Conservation (phyloP, 92 coral and sea anemone species). For the Phenganax stokvisi region DNA sequence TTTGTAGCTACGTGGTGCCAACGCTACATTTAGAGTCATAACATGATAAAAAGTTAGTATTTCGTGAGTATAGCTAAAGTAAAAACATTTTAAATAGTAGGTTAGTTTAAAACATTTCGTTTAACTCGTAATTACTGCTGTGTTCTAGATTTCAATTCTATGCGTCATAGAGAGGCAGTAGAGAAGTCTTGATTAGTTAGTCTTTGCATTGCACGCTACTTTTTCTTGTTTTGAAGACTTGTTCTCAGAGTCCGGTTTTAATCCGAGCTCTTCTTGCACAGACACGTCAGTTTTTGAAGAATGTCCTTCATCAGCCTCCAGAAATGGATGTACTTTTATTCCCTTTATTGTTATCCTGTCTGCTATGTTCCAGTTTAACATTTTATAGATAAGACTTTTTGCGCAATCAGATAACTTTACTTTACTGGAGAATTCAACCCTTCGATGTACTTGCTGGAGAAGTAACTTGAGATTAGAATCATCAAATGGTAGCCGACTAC, state of each 20-base stretch:
- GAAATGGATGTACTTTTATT: slow-evolving; percentile 31
- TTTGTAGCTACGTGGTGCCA: no score
- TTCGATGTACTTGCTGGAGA: slow-evolving; percentile 89
- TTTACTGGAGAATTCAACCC: slow-evolving; percentile 73
- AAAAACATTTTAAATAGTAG: no score
- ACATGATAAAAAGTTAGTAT: no score
- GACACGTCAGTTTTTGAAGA: slow-evolving; percentile 18
- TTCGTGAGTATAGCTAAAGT: no score
- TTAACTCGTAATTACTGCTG: background rate
- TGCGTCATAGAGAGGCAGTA: background rate
- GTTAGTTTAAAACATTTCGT: background rate
- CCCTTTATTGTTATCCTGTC: slow-evolving; percentile 73
- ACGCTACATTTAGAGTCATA: no score
- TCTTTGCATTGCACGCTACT: slow-evolving; percentile 9
- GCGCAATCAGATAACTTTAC: slow-evolving; percentile 67
- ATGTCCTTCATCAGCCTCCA: slow-evolving; percentile 13
- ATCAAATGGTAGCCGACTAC: slow-evolving; percentile 90
- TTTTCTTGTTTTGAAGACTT: slow-evolving; percentile 30
- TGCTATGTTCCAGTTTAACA: slow-evolving; percentile 86
- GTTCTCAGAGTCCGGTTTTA: slow-evolving; percentile 8
- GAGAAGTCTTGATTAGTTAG: background rate
- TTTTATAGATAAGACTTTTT: slow-evolving; percentile 69
- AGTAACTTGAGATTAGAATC: slow-evolving; percentile 88
- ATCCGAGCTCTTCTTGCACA: slow-evolving; percentile 31
- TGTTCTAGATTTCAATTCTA: background rate